Conservation (phyloP, 1,140 invertebrate species). For the Drosophila arizonae region DNA sequence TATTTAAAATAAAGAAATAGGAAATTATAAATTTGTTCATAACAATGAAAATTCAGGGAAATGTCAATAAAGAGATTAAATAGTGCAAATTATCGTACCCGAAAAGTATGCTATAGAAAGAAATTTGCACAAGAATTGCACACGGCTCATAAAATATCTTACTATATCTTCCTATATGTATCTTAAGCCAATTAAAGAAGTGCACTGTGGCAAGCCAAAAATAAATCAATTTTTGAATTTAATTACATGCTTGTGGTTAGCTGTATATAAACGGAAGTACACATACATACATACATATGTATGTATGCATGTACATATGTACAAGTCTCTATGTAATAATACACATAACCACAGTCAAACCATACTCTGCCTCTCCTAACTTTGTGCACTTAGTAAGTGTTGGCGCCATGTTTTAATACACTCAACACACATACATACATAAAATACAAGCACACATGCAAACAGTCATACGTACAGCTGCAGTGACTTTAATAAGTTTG, state of each 20-base stretch:
- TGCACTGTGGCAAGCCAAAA: background rate
- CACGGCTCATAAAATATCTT: background rate
- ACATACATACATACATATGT: conserved; percentile 26
- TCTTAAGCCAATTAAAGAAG: background rate
- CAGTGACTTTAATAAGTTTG: conserved; percentile 64
- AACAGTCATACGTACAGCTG: background rate
- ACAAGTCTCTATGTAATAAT: background rate
- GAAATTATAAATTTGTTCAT: no score
- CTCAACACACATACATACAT: background rate
- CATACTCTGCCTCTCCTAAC: background rate
- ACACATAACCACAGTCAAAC: conserved; percentile 23
- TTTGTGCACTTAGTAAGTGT: conserved; percentile 28
- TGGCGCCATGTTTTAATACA: conserved; percentile 13
- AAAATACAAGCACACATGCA: background rate
- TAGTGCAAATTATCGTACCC: no score
- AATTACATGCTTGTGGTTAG: conserved; percentile 10
- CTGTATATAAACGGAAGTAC: conserved; percentile 13
- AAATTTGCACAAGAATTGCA: no score
- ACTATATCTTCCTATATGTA: no score
- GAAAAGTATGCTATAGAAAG: no score
- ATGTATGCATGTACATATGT: conserved; percentile 8
- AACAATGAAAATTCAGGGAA: no score
- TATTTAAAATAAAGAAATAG: no score
- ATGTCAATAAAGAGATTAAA: no score
- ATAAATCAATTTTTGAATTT: conserved; percentile 49